Evolutionary conservation across 1,140 invertebrate genomes (phyloP), one percentile per base, ranked within the genome.

Genomic region (Lethocerus indicus): DNA sequence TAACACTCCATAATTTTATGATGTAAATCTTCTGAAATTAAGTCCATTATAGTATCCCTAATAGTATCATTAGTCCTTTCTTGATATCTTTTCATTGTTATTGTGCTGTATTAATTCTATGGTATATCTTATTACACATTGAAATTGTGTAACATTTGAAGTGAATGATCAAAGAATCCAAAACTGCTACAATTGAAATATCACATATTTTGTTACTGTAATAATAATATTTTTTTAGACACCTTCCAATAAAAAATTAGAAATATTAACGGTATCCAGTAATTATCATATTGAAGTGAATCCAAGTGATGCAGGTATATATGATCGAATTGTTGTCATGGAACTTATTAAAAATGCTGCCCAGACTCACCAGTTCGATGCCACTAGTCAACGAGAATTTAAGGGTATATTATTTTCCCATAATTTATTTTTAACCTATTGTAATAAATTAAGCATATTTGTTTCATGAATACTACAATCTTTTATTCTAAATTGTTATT

Each of bases 201-300:
- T 32, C n/a, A n/a, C n/a, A 32, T 9, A 32, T 32, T 12, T 32
- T 9, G 9, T 32, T 32, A 32, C 9, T 32, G 29, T 32, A 32
- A 32, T 3, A 24, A 13, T 47, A 23, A 53, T 9, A 44, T 37
- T 23, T 54, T 63, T 65, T 49, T 78, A 87, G 61, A 95, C 92
- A 32, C 87, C 92, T n/a, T 96, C 91, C 0, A 96, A 94, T 59
- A 93, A 93, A 61, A 98, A 98, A 68, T 64, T 99, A 36, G 92
- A 97, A 65, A 87, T 99, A 28, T 83, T 83, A 64, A 95, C 90
- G 5, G 78, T 98, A 40, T 87, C 83, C 47, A 94, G 89, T 60
- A 98, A 95, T 64, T 96, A 91, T 65, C 89, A 99, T 59, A 89
- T 98, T 53, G 94, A 98, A 72, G 84, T 98, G 16, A 98, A 97